phyloP scores from a whole-genome alignment of 2,797 vertebrate species.

The Xyrichtys novacula region DNA sequence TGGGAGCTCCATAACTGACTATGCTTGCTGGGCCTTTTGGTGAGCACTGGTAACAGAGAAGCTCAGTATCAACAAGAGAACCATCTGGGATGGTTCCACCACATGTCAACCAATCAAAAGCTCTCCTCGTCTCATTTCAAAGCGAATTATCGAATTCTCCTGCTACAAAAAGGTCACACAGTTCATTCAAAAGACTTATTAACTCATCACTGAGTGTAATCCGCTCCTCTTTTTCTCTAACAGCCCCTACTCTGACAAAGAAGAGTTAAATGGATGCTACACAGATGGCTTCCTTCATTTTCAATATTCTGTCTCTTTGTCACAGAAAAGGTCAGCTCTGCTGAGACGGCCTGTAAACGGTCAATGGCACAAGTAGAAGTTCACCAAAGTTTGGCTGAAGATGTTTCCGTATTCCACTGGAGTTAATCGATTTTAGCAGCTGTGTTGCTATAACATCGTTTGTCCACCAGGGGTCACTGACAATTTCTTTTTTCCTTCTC shows the following conservation, averaged over 20 bases:
- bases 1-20: background rate
- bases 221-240: background rate
- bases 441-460: background rate
- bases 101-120: background rate
- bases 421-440: background rate
- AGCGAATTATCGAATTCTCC: background rate
- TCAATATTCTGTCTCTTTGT: background rate
- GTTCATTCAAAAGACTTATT: background rate
- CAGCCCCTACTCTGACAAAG: slow-evolving; percentile 6
- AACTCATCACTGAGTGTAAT: background rate
- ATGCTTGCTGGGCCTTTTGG: background rate
- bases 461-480: background rate
- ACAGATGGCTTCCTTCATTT: background rate
- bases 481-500: background rate
- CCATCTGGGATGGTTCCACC: background rate
- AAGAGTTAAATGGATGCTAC: background rate
- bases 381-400: background rate
- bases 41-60: background rate
- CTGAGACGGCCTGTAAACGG: background rate
- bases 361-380: background rate
- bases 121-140: background rate
- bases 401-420: background rate
- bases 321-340: slow-evolving; percentile 26
- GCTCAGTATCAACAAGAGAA: background rate
- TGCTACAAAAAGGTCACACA: background rate